Conservation (phyloP, 2,797 vertebrate species). For the Hippoglossus hippoglossus region DNA sequence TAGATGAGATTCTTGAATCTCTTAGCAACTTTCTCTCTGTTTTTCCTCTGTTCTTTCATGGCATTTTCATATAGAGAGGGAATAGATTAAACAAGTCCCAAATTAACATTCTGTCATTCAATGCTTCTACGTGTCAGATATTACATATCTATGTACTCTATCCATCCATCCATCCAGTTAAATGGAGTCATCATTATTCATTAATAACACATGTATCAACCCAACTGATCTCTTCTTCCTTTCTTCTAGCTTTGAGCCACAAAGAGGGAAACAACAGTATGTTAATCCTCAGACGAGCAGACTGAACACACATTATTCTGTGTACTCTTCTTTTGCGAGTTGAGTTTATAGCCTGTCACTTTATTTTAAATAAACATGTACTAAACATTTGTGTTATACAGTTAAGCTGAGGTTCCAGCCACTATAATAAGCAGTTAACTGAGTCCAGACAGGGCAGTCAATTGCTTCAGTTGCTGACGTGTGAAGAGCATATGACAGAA, state of each 20-base stretch:
- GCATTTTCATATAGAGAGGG: no score
- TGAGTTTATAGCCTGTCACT: neutral
- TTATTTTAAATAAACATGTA: neutral
- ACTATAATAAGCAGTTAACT: slow-evolving; percentile 12
- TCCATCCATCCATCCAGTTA: neutral
- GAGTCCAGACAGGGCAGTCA: slow-evolving; percentile 11
- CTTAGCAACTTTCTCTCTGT: neutral
- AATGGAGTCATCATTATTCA: neutral
- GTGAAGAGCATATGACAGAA: slow-evolving; percentile 20
- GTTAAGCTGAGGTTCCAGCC: neutral
- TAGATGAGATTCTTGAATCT: no score
- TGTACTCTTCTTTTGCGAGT: neutral
- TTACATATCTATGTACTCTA: neutral
- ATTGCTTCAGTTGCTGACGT: slow-evolving; percentile 36
- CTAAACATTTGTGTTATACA: neutral
- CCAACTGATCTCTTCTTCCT: neutral
- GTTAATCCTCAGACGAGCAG: neutral
- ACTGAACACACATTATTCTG: neutral
- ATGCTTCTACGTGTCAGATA: neutral
- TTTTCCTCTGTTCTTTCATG: neutral
- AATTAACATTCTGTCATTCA: neutral
- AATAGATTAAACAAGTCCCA: neutral
- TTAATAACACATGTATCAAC: neutral
- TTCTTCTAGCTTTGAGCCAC: neutral
- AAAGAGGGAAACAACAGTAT: neutral